Percentiles rank a stretch among this genome's conserved stretches.
These are phyloP conservation scores for Hippocampus abdominalis DNA, from an alignment of 2,113 vertebrate species.

Conservation along the genomic window DNA sequence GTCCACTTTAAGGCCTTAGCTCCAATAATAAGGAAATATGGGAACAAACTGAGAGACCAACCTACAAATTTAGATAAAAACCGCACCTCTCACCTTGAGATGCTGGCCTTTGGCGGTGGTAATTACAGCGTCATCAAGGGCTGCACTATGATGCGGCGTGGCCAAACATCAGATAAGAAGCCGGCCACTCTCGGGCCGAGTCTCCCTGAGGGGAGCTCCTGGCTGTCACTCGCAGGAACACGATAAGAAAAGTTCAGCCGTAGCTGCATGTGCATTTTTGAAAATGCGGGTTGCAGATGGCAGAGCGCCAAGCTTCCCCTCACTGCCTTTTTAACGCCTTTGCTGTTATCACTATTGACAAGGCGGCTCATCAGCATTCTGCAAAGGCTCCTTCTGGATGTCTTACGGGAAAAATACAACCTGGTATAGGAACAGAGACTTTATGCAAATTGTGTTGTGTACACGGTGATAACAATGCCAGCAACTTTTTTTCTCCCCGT, in stretches of 20 bases:
- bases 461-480: not conserved
- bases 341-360: constrained; percentile 32
- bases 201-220: constrained; percentile 16
- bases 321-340: constrained; percentile 19
- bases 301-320: constrained; percentile 9
- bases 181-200: constrained; percentile 8
- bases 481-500: not conserved
- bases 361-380: constrained; percentile 22
- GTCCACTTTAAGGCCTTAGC: too few relatives aligned
- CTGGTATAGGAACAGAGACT: constrained; percentile 4
- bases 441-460: constrained; percentile 15
- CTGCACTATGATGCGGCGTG: not conserved
- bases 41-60: too few relatives aligned
- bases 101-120: not conserved
- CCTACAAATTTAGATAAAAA: not conserved
- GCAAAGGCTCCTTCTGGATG: constrained; percentile 6
- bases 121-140: not conserved
- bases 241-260: constrained; percentile 36
- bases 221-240: constrained; percentile 18
- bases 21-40: too few relatives aligned
- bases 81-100: not conserved
- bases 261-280: constrained; percentile 23
- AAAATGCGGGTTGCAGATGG: constrained; percentile 20
- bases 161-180: constrained; percentile 16
- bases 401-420: constrained; percentile 20